Evolutionary conservation across 2,888 invertebrate genomes (phyloP).

Genomic region (Blastobasis lacticolella): DNA sequence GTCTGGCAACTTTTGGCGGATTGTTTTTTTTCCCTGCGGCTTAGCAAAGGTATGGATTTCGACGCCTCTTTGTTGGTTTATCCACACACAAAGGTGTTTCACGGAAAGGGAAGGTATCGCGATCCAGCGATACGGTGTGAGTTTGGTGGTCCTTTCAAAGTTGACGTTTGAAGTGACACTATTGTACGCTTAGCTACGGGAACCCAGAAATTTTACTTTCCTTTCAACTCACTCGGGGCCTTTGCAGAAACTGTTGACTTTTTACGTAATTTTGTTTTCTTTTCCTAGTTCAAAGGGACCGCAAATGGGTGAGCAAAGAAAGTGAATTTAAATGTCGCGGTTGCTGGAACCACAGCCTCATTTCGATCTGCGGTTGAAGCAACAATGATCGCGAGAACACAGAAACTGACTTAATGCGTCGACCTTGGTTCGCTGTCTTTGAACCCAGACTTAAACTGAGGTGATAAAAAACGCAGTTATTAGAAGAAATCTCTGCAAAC

Average conservation of each 20-base stretch:
- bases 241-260: conserved; percentile 16
- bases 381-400: neutral
- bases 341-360: conserved; percentile 3
- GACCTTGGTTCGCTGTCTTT: no score
- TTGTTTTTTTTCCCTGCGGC: conserved; percentile 46
- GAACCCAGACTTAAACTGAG: no score
- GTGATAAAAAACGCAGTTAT: no score
- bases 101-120: conserved; percentile 56
- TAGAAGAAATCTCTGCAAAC: neutral
- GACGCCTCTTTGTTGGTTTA: conserved; percentile 68
- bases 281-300: conserved; percentile 24
- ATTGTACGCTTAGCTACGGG: conserved; percentile 25
- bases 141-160: conserved; percentile 54
- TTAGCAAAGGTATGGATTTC: conserved; percentile 64
- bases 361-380: conserved; percentile 3
- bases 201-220: conserved; percentile 52
- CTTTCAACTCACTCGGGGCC: conserved; percentile 20
- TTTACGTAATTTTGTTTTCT: conserved; percentile 19
- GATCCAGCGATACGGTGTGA: conserved; percentile 44
- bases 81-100: conserved; percentile 50
- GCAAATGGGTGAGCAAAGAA: conserved; percentile 21
- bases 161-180: conserved; percentile 47
- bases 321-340: conserved; percentile 17
- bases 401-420: no score
- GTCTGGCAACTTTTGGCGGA: conserved; percentile 54